Conservation (phyloP, 2,888 invertebrate genomes). For the Limnephilus marmoratus region DNA sequence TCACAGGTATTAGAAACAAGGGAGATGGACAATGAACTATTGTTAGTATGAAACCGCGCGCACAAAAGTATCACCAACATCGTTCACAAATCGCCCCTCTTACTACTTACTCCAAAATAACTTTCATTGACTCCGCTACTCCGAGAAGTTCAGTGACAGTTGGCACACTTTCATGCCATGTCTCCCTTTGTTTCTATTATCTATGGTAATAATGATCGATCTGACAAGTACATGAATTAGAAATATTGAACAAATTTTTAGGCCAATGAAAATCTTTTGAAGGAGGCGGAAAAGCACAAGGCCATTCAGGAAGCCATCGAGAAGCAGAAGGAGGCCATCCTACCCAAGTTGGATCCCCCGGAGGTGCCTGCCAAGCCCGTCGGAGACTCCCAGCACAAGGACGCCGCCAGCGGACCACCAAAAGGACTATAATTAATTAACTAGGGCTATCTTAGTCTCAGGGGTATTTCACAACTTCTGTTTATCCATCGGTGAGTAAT, state of each 20-base stretch:
- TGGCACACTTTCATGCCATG: too few relatives aligned
- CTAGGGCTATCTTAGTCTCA: not conserved
- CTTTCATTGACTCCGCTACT: too few relatives aligned
- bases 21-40: too few relatives aligned
- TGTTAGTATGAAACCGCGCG: too few relatives aligned
- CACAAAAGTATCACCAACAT: too few relatives aligned
- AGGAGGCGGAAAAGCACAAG: conserved; percentile 65
- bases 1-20: too few relatives aligned
- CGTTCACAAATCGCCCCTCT: too few relatives aligned
- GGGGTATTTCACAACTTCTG: too few relatives aligned
- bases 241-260: conserved; percentile 53
- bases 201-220: not conserved
- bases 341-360: conserved; percentile 60
- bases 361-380: conserved; percentile 55
- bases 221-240: conserved; percentile 29
- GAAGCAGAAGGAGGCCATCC: conserved; percentile 63
- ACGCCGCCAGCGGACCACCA: conserved; percentile 40
- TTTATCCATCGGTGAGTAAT: too few relatives aligned
- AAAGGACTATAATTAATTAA: conserved; percentile 53
- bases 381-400: conserved; percentile 51
- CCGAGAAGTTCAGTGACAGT: too few relatives aligned
- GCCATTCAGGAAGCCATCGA: conserved; percentile 64
- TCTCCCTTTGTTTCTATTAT: too few relatives aligned
- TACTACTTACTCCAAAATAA: too few relatives aligned
- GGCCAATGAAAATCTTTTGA: conserved; percentile 65